These are phyloP conservation scores for Drosophila burlai DNA, from an alignment of 1,140 invertebrate genomes.

Conservation along the genomic window DNA sequence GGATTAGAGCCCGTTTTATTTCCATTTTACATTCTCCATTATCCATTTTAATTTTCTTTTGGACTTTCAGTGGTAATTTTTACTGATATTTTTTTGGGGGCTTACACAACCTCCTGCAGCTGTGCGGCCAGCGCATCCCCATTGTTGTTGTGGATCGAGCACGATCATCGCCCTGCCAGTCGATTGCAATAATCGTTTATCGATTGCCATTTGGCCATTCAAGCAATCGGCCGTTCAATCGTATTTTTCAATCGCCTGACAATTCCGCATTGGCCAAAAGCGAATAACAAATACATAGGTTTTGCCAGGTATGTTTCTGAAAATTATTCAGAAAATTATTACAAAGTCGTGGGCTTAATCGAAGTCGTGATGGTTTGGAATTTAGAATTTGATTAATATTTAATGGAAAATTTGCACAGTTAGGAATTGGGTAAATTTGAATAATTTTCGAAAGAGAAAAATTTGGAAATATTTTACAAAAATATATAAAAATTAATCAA, in stretches of 20 bases:
- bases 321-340: constrained; percentile 14
- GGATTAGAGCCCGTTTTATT: constrained; percentile 62
- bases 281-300: not conserved
- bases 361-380: not conserved
- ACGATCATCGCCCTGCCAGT: not conserved
- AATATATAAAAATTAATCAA: not conserved
- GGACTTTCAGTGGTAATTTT: not conserved
- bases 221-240: constrained; percentile 21
- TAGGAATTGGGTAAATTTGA: too few relatives aligned
- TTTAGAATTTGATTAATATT: not conserved
- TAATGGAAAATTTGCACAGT: not conserved
- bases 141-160: not conserved
- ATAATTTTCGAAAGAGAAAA: too few relatives aligned
- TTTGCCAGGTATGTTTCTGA: not conserved
- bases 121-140: constrained; percentile 23
- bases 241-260: not conserved
- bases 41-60: constrained; percentile 5
- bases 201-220: constrained; percentile 18
- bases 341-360: constrained; percentile 11
- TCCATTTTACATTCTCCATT: not conserved
- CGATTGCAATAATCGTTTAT: constrained; percentile 34
- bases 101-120: constrained; percentile 50
- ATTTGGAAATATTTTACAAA: not conserved
- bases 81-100: not conserved
- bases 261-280: constrained; percentile 30